Evolutionary conservation across 1,140 invertebrate species (phyloP).

Genomic region (Drosophila auraria): DNA sequence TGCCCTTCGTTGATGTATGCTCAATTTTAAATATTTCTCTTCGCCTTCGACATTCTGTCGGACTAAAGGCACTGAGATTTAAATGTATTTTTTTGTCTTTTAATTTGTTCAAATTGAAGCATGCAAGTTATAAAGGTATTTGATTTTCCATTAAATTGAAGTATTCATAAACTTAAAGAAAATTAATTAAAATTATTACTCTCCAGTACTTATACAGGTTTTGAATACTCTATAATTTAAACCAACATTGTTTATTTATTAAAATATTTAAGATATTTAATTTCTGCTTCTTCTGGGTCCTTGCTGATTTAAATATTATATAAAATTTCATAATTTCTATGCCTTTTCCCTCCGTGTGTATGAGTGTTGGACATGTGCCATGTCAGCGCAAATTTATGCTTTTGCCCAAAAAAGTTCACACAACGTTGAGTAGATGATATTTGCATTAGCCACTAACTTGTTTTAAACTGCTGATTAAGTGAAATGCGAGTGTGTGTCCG

Average conservation of each 20-base stretch:
- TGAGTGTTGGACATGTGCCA: constrained; percentile 32
- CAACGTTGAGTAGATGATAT: constrained; percentile 51
- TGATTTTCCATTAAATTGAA: too few relatives aligned
- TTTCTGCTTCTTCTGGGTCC: neutral
- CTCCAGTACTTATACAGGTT: too few relatives aligned
- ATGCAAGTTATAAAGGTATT: too few relatives aligned
- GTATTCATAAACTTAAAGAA: neutral
- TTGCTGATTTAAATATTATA: neutral
- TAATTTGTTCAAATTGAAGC: too few relatives aligned
- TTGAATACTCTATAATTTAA: too few relatives aligned
- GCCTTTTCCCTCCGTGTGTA: neutral
- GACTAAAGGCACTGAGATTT: constrained; percentile 19
- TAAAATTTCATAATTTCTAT: neutral
- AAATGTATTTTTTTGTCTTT: neutral
- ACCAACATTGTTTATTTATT: too few relatives aligned
- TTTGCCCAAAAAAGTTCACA: constrained; percentile 33
- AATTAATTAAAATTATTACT: too few relatives aligned
- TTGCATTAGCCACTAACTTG: constrained; percentile 49
- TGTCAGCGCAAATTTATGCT: constrained; percentile 47
- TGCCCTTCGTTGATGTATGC: constrained; percentile 57
- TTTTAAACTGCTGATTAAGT: constrained; percentile 46
- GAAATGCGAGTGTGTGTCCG: constrained; percentile 11
- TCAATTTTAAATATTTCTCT: constrained; percentile 50
- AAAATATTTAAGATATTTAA: too few relatives aligned
- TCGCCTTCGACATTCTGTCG: constrained; percentile 23